Evolutionary conservation across 1,140 invertebrate genomes (phyloP), one percentile per base, ranked within the genome.

Genomic region (Brachionus paranguensis): DNA sequence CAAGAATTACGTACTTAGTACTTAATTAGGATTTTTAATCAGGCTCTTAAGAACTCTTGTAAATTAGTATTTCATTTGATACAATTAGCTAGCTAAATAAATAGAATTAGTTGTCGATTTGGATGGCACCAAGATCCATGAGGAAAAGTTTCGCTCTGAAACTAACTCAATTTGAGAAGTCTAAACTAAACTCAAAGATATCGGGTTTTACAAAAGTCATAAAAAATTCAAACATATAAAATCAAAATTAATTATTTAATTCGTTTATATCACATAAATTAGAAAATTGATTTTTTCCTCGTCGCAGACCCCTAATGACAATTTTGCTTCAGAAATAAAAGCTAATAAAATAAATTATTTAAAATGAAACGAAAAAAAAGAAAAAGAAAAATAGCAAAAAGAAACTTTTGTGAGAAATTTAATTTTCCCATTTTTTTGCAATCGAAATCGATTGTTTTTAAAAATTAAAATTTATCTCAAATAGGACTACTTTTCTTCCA

Each of bases 241-340:
- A 60, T 60, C 53, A 60, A 60, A 60, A 60, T 60, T 60, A 60
- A 60, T 60, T 60, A 60, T 60, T 60, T 60, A 60, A 60, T 60
- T 60, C 53, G 53, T 60, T 60, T 60, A 60, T 60, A 60, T 60
- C 53, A 60, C 53, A 60, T 60, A 60, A 60, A 60, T 60, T 60
- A 60, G 53, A 60, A 60, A 60, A 60, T 60, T 60, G 53, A 60
- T 60, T 60, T 55, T 60, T 60, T 24, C 53, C 8, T 20, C n/a
- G 20, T 17, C 53, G 53, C 53, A 60, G 53, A 60, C 53, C 53
- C 53, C 53, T 60, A 60, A 60, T 60, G 53, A 60, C 53, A 60
- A 60, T 60, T 60, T 60, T 60, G 3, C 53, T 27, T 24, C 20
- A 60, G 6, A 60, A 60, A 60, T 60, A 20, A 24, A 60, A 60